Evolutionary conservation across 1,140 invertebrate genomes (phyloP).

Genomic region (Telenomus remus): DNA sequence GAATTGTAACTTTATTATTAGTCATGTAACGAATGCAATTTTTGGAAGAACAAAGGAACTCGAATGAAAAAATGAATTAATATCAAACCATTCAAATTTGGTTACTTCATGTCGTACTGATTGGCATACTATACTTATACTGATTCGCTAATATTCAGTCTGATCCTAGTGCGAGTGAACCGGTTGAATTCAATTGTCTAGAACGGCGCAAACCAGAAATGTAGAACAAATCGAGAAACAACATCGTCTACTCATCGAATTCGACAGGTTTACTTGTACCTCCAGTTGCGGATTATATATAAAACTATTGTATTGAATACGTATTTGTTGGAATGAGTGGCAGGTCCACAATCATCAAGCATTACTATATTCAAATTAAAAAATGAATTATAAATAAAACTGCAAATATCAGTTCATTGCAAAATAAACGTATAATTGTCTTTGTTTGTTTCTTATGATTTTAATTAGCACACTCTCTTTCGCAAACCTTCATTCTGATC

Average conservation of each 20-base stretch:
- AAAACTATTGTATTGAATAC: slow-evolving; percentile 33
- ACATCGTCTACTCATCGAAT: slow-evolving; percentile 6
- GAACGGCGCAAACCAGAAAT: not conserved
- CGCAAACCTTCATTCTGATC: not conserved
- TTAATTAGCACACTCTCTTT: slow-evolving; percentile 9
- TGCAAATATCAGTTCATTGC: slow-evolving; percentile 39
- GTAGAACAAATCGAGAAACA: not conserved
- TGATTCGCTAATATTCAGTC: slow-evolving; percentile 31
- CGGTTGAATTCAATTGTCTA: no score
- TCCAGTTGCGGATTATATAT: slow-evolving; percentile 17
- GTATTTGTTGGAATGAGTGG: slow-evolving; percentile 46
- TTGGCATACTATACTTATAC: slow-evolving; percentile 28
- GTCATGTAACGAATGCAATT: no score
- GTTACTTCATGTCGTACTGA: slow-evolving; percentile 39
- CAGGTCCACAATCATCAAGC: slow-evolving; percentile 46
- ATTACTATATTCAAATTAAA: slow-evolving; percentile 47
- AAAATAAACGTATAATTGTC: slow-evolving; percentile 35
- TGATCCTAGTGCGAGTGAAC: slow-evolving; percentile 7
- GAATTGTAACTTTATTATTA: slow-evolving; percentile 58
- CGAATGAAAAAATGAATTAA: slow-evolving; percentile 39
- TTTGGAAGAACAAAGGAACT: slow-evolving; percentile 9
- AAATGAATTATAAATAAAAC: slow-evolving; percentile 46
- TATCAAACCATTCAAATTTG: slow-evolving; percentile 32
- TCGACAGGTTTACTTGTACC: slow-evolving; percentile 2
- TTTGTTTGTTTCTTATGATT: slow-evolving; percentile 37